Evolutionary conservation across 2,797 vertebrate genomes (phyloP), one percentile per base, ranked within the genome.

Genomic region (Bryconaethiops microstoma): DNA sequence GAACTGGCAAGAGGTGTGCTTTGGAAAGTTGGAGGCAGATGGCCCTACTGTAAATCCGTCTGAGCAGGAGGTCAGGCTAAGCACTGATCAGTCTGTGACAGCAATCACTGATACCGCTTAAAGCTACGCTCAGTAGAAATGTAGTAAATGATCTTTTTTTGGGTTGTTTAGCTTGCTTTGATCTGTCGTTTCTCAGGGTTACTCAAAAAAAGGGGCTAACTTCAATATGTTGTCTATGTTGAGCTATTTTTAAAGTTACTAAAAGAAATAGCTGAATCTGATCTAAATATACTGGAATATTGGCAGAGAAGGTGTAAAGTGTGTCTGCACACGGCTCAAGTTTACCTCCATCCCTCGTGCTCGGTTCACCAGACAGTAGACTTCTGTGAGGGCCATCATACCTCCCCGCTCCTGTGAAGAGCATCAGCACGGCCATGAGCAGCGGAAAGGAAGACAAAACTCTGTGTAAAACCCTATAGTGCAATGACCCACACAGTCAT

Each of bases 371-470:
- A 99, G 92, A 83, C 98, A 99, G 90, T 99, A 99, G 21, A 99
- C 98, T 85, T 99, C 98, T 0, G 97, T 99, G 23, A 99, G 95
- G 0, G 97, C 97, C 98, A 99, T 97, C 94, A 99, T 98, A 39
- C 97, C 98, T 0, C 98, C 97, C 72, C 96, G 94, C 86, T 99
- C 98, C 98, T 99, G 86, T 77, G 19, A 9, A 79, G 13, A 68
- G 1, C 10, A 57, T 73, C n/a, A 81, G 50, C 76, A 60, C 25
- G 29, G 21, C 0, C 62, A 4, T 10, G 25, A 16, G 70, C 19
- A 55, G 35, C 45, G 21, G 29, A 42, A 5, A 80, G 3, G 76
- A 23, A 68, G 7, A 65, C 1, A 42, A 7, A 67, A 52, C 21
- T 48, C n/a, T 23, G 7, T 5, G 42, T 45, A 10, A 48, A 69